phyloP scores from a whole-genome alignment of 2,113 vertebrate species.

The Python bivittatus region DNA sequence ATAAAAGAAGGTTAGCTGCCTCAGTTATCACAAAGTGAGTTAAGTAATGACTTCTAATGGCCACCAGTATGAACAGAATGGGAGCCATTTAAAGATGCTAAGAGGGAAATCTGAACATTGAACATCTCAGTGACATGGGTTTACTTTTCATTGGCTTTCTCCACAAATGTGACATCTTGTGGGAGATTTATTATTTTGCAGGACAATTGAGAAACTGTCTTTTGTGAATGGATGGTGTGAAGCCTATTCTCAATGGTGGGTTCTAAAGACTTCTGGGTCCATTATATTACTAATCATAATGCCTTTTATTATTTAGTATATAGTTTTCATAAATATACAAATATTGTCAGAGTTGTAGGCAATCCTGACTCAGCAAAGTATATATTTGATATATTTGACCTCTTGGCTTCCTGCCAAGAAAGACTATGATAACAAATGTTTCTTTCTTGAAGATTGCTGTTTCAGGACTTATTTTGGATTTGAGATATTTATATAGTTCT shows the following conservation, averaged over 20 bases:
- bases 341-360: not conserved
- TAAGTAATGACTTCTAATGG: not conserved
- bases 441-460: not conserved
- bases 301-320: not conserved
- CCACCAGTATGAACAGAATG: not conserved
- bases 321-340: not conserved
- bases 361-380: not conserved
- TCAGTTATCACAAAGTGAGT: no score
- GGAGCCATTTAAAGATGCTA: not conserved
- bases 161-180: not conserved
- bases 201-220: not conserved
- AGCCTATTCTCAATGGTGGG: not conserved
- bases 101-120: not conserved
- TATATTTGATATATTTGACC: not conserved
- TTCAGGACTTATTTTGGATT: not conserved
- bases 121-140: not conserved
- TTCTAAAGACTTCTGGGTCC: not conserved
- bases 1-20: no score
- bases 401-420: not conserved
- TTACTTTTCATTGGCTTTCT: not conserved
- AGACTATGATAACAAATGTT: not conserved
- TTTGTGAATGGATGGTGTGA: not conserved
- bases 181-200: not conserved
- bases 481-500: not conserved
- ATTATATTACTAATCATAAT: not conserved